Evolutionary conservation across 2,797 vertebrate species (phyloP).

Genomic region (Anolis apletophallus): DNA sequence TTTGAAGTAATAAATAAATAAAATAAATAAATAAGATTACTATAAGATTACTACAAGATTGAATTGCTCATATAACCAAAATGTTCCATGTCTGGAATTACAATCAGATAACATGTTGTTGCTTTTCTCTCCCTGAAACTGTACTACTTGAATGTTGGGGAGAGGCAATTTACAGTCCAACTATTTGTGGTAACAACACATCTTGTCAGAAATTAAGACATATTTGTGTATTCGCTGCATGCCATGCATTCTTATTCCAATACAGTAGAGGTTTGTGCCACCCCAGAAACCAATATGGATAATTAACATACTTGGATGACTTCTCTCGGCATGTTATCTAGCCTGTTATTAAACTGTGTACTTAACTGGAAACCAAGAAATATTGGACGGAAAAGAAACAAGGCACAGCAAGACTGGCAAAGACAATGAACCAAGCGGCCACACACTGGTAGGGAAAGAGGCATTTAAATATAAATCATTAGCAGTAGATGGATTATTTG

Average conservation of each 20-base stretch:
- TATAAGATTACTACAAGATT: background rate
- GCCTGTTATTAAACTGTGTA: constrained; percentile 35
- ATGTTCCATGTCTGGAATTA: background rate
- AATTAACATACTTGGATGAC: background rate
- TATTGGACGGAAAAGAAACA: constrained; percentile 33
- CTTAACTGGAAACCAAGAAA: constrained; percentile 51
- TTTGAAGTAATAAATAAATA: no score
- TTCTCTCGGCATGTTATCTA: constrained; percentile 23
- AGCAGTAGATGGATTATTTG: constrained; percentile 19
- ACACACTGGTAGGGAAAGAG: constrained; percentile 5
- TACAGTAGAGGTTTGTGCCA: background rate
- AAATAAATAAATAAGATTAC: no score
- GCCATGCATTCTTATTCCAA: background rate
- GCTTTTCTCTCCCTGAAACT: background rate
- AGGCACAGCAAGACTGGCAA: constrained; percentile 7
- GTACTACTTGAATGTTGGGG: background rate
- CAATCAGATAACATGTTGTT: background rate
- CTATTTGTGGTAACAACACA: background rate
- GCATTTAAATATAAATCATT: constrained; percentile 43
- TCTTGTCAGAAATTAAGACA: background rate
- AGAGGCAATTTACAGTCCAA: background rate
- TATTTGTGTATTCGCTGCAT: background rate
- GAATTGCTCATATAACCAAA: background rate
- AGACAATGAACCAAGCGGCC: background rate
- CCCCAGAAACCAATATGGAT: background rate